These are phyloP conservation scores for Dendrocincla tyrannina DNA, from an alignment of 2,797 vertebrate genomes.

Conservation along the genomic window DNA sequence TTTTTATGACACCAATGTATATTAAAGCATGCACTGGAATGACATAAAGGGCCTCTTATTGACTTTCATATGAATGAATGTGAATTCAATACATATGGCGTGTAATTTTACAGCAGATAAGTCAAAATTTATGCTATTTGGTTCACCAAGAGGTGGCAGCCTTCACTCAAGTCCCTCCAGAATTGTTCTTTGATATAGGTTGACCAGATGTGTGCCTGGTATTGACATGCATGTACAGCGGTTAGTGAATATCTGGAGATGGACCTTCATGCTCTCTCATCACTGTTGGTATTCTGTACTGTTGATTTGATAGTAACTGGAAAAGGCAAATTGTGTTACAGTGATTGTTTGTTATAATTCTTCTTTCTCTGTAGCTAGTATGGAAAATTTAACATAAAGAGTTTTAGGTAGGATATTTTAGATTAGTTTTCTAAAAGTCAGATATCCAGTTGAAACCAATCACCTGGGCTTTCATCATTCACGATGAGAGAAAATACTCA, in stretches of 20 bases:
- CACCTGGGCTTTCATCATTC: background rate
- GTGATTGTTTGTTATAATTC: background rate
- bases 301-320: background rate
- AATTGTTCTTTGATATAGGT: background rate
- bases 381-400: background rate
- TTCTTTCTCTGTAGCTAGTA: background rate
- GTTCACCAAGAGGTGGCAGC: constrained; percentile 33
- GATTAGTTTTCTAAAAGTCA: background rate
- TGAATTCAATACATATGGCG: background rate
- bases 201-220: background rate
- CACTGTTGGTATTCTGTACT: background rate
- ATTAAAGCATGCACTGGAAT: background rate
- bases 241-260: background rate
- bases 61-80: background rate
- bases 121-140: background rate
- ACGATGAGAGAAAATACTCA: background rate
- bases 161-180: background rate
- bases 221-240: fast-evolving
- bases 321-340: background rate
- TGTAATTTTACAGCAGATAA: background rate
- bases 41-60: background rate
- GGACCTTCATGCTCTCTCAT: background rate
- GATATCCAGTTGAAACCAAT: background rate
- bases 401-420: background rate
- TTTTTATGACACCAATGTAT: fast-evolving